Percentiles rank a stretch among this genome's conserved stretches.
Conservation (phyloP, 1,140 invertebrate genomes). For the Pseudomyrmex sp. region DNA sequence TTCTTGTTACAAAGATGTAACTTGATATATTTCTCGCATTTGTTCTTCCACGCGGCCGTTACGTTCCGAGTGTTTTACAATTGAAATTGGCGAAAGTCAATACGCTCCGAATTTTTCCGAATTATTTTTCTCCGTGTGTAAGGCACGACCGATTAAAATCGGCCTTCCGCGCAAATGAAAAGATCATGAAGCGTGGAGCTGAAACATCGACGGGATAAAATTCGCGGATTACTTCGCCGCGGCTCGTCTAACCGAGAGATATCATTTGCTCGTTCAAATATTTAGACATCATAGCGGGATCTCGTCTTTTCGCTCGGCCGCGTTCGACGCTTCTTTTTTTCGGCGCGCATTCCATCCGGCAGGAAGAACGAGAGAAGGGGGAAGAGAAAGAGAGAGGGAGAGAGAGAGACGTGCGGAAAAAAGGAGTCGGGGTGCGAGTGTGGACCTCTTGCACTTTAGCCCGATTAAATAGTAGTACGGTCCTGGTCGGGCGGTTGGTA, state of each 20-base stretch:
- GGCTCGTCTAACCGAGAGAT: constrained; percentile 64
- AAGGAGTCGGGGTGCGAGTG: constrained; percentile 47
- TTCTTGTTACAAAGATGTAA: too few relatives aligned
- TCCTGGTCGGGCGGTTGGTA: constrained; percentile 72
- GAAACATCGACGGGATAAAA: constrained; percentile 31
- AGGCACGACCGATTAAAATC: constrained; percentile 16
- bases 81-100: not conserved
- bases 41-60: not conserved
- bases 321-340: constrained; percentile 61
- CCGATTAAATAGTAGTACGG: constrained; percentile 77
- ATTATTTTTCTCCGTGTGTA: constrained; percentile 29
- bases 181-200: constrained; percentile 37
- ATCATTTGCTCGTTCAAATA: constrained; percentile 75
- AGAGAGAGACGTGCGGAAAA: constrained; percentile 26
- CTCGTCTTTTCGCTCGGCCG: constrained; percentile 59
- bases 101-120: not conserved
- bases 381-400: not conserved
- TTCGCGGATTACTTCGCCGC: constrained; percentile 41
- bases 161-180: not conserved
- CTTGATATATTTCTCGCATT: not conserved
- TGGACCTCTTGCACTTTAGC: constrained; percentile 74
- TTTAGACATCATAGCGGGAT: constrained; percentile 63
- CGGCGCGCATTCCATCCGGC: constrained; percentile 30
- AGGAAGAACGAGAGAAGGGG: constrained; percentile 14
- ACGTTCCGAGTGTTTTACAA: constrained; percentile 9